Evolutionary conservation across 2,888 invertebrate species (phyloP).

Genomic region (Diaperis boleti): DNA sequence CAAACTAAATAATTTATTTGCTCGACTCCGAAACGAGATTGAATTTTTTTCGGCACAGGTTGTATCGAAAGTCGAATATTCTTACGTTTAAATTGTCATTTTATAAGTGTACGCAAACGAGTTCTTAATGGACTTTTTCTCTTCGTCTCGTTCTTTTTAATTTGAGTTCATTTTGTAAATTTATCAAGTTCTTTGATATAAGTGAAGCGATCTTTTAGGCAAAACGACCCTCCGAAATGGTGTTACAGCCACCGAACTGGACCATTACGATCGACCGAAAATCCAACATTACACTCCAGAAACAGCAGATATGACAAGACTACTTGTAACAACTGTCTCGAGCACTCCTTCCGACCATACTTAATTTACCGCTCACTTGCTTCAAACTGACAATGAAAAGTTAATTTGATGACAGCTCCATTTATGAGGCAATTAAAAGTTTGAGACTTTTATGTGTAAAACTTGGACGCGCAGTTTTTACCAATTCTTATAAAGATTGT

Average conservation of each 20-base stretch:
- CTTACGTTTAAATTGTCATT: background rate
- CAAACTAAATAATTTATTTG: no score
- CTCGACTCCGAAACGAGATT: no score
- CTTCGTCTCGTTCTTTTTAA: slow-evolving; percentile 12
- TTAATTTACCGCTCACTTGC: slow-evolving; percentile 48
- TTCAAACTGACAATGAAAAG: slow-evolving; percentile 45
- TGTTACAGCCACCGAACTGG: slow-evolving; percentile 37
- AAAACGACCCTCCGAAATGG: slow-evolving; percentile 18
- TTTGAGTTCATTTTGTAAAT: slow-evolving; percentile 12
- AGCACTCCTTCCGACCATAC: slow-evolving; percentile 42
- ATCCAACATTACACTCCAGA: slow-evolving; percentile 35
- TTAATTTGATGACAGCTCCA: slow-evolving; percentile 47
- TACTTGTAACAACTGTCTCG: slow-evolving; percentile 46
- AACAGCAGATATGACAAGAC: slow-evolving; percentile 42
- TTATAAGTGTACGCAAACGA: background rate
- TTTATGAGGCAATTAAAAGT: slow-evolving; percentile 48
- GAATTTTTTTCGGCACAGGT: no score
- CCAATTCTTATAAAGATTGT: no score
- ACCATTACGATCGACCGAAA: slow-evolving; percentile 37
- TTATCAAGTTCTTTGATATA: slow-evolving; percentile 14
- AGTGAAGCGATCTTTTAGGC: slow-evolving; percentile 28
- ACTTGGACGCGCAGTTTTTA: slow-evolving; percentile 10
- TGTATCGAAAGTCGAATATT: no score
- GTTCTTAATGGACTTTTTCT: slow-evolving; percentile 14
- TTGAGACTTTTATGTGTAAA: slow-evolving; percentile 37